Percentiles rank a stretch among this genome's conserved stretches.
Conservation (phyloP, 2,797 vertebrate species). For the Hippopotamyrus pictus region DNA sequence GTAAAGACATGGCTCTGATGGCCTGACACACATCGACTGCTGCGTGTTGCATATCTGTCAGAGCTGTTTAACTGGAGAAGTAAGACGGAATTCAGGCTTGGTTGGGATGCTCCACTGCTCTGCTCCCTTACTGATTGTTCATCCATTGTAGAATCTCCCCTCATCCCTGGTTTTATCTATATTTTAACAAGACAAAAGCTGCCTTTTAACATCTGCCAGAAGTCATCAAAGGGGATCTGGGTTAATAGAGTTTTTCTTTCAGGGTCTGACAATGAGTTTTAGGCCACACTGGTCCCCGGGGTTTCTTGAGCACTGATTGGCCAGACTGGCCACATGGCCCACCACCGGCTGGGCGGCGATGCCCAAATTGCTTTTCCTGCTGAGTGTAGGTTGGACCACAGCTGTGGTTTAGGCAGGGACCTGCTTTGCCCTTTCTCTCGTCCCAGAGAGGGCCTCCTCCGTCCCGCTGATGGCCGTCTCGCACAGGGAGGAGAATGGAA, state of each 20-base stretch:
- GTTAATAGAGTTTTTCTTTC: conserved; percentile 12
- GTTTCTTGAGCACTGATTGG: conserved; percentile 15
- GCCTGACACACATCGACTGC: not conserved
- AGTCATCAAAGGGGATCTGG: conserved; percentile 11
- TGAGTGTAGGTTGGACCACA: not conserved
- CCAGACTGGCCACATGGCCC: not conserved
- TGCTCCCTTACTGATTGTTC: not conserved
- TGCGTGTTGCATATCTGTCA: not conserved
- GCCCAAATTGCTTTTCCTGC: not conserved
- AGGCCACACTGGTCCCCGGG: not conserved
- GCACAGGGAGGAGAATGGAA: not conserved
- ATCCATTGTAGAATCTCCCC: not conserved
- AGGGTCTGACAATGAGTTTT: conserved; percentile 7
- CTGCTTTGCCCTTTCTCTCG: not conserved
- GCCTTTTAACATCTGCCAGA: not conserved
- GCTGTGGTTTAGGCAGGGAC: not conserved
- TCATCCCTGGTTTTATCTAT: not conserved
- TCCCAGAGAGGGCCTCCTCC: not conserved
- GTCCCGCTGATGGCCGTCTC: not conserved
- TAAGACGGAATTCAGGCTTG: not conserved
- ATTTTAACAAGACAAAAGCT: conserved; percentile 17
- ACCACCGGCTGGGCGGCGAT: not conserved
- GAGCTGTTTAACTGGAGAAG: not conserved
- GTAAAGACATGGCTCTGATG: not conserved
- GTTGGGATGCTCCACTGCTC: not conserved